Conservation (phyloP, 2,797 vertebrate genomes). For the Acanthornis magna region DNA sequence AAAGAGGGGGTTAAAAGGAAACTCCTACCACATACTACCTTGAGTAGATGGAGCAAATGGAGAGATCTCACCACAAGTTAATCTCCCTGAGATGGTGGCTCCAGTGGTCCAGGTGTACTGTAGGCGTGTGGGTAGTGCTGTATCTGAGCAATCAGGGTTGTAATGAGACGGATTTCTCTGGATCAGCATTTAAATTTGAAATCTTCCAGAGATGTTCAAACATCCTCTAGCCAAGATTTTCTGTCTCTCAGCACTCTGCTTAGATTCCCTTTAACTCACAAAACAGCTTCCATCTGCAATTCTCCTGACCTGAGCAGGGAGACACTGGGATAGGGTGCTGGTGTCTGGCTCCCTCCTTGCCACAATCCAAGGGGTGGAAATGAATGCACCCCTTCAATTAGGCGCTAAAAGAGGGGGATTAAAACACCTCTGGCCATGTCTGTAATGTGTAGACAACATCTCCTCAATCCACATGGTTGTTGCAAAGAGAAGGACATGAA, state of each 20-base stretch:
- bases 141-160: neutral
- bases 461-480: neutral
- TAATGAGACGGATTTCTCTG: neutral
- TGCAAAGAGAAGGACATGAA: neutral
- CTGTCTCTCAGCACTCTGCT: neutral
- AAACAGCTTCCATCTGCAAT: neutral
- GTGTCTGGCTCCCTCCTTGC: neutral
- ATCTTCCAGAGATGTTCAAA: neutral
- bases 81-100: neutral
- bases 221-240: neutral
- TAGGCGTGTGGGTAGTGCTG: accelerated
- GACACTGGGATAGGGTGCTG: neutral
- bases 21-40: accelerated
- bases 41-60: neutral
- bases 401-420: neutral
- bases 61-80: neutral
- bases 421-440: neutral
- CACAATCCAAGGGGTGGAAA: accelerated
- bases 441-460: neutral
- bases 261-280: neutral
- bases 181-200: neutral
- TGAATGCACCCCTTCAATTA: neutral
- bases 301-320: neutral
- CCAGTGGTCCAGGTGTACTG: neutral
- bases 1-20: neutral